phyloP scores from a whole-genome alignment of 2,888 invertebrate species.

The Hydropsyche betteni region DNA sequence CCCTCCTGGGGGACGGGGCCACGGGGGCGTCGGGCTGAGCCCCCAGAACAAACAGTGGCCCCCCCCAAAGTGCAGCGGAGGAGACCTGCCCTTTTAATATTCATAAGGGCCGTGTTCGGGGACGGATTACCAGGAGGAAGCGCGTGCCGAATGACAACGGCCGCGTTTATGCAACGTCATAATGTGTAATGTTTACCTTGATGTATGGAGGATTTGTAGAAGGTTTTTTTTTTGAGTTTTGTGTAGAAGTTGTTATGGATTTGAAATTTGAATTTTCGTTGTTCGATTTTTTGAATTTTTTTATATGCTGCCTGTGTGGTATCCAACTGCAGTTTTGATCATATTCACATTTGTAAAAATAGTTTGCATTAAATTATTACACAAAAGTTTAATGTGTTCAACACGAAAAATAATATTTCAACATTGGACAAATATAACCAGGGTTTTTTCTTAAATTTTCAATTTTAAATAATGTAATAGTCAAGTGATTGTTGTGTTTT shows the following conservation, averaged over 20 bases:
- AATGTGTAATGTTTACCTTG: background rate
- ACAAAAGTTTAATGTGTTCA: no score
- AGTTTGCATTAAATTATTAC: no score
- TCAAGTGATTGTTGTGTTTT: no score
- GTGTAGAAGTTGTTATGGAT: background rate
- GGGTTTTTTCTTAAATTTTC: no score
- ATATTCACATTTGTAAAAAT: no score
- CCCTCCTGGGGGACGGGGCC: background rate
- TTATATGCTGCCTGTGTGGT: no score
- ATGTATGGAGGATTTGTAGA: background rate
- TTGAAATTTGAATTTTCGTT: no score
- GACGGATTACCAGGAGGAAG: conserved; percentile 4
- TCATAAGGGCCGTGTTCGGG: conserved; percentile 38
- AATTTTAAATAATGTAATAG: no score
- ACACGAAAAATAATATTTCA: no score
- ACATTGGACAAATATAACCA: no score
- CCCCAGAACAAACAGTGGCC: background rate
- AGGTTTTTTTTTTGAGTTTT: background rate
- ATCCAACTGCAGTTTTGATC: no score
- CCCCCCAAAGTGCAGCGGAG: conserved; percentile 8
- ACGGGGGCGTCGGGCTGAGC: background rate
- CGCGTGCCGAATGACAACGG: conserved; percentile 15
- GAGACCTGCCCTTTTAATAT: conserved; percentile 40
- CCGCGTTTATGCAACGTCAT: background rate
- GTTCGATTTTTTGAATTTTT: no score